Conservation (phyloP, 2,888 invertebrate genomes). For the Acholoe squamosa region DNA sequence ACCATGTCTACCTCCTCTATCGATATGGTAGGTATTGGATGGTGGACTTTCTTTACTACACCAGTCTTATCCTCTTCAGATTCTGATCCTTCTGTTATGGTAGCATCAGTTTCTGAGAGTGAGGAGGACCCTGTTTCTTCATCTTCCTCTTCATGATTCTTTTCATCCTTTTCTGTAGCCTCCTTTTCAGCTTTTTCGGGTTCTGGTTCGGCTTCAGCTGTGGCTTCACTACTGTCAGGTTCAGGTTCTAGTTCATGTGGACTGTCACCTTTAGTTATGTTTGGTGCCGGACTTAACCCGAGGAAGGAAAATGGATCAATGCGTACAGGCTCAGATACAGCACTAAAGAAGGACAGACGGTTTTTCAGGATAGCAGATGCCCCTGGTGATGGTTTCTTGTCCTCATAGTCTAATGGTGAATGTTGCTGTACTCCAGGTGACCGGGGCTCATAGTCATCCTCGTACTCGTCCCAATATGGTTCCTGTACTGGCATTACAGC, state of each 20-base stretch:
- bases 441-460: slow-evolving; percentile 53
- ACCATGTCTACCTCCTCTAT: slow-evolving; percentile 62
- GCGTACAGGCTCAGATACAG: slow-evolving; percentile 79
- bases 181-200: slow-evolving; percentile 71
- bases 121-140: slow-evolving; percentile 75
- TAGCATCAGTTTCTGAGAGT: background rate
- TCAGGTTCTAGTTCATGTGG: background rate
- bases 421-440: background rate
- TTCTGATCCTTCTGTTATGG: slow-evolving; percentile 62
- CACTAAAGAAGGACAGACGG: slow-evolving; percentile 80
- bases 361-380: slow-evolving; percentile 72
- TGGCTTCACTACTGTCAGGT: background rate
- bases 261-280: slow-evolving; percentile 35
- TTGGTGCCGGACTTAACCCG: slow-evolving; percentile 69
- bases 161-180: slow-evolving; percentile 59
- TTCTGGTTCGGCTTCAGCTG: slow-evolving; percentile 18
- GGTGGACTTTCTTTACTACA: slow-evolving; percentile 43
- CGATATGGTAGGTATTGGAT: slow-evolving; percentile 62
- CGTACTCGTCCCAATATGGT: slow-evolving; percentile 9
- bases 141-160: slow-evolving; percentile 64
- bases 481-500: background rate
- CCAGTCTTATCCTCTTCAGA: slow-evolving; percentile 60
- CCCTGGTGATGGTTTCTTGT: slow-evolving; percentile 68
- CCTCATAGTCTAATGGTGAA: slow-evolving; percentile 49
- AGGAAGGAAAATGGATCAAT: slow-evolving; percentile 80